Evolutionary conservation across 1,140 invertebrate species (phyloP).

Genomic region (Dysdera silvatica): DNA sequence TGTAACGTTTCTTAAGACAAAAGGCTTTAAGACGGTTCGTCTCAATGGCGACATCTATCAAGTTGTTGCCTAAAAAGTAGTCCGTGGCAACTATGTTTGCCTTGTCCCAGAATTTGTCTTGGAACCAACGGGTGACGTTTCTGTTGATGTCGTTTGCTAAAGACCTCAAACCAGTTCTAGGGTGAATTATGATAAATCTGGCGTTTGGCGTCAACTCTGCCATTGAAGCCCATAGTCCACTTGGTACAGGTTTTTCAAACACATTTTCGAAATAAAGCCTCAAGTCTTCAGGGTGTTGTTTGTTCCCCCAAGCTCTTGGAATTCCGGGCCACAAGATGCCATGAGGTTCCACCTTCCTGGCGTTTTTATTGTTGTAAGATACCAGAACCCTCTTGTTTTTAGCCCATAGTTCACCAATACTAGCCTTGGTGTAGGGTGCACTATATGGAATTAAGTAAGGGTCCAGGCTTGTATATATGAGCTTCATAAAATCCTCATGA

Average conservation of each 20-base stretch:
- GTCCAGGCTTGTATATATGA: slow-evolving; percentile 46
- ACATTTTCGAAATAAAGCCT: slow-evolving; percentile 43
- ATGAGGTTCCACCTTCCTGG: slow-evolving; percentile 25
- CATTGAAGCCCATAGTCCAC: slow-evolving; percentile 63
- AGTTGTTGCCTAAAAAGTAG: slow-evolving; percentile 66
- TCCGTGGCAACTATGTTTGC: slow-evolving; percentile 66
- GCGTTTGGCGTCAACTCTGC: slow-evolving; percentile 70
- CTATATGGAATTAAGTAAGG: slow-evolving; percentile 44
- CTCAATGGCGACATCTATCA: slow-evolving; percentile 60
- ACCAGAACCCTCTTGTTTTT: slow-evolving; percentile 50
- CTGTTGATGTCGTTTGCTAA: slow-evolving; percentile 60
- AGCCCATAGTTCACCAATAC: slow-evolving; percentile 47
- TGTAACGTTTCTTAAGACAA: not conserved
- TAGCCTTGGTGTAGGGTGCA: slow-evolving; percentile 21
- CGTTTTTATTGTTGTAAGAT: slow-evolving; percentile 45
- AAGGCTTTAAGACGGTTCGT: slow-evolving; percentile 44
- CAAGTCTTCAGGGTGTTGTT: slow-evolving; percentile 46
- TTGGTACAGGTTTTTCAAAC: slow-evolving; percentile 33
- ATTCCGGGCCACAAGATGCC: slow-evolving; percentile 45
- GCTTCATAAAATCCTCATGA: slow-evolving; percentile 48
- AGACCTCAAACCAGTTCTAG: slow-evolving; percentile 49
- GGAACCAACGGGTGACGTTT: slow-evolving; percentile 57
- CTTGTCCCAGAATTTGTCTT: slow-evolving; percentile 54
- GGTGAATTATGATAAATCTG: slow-evolving; percentile 50
- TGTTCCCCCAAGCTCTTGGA: slow-evolving; percentile 55